Base-by-base conservation (phyloP, 2,888 invertebrate species). In the Epsilonema sp. region DNA sequence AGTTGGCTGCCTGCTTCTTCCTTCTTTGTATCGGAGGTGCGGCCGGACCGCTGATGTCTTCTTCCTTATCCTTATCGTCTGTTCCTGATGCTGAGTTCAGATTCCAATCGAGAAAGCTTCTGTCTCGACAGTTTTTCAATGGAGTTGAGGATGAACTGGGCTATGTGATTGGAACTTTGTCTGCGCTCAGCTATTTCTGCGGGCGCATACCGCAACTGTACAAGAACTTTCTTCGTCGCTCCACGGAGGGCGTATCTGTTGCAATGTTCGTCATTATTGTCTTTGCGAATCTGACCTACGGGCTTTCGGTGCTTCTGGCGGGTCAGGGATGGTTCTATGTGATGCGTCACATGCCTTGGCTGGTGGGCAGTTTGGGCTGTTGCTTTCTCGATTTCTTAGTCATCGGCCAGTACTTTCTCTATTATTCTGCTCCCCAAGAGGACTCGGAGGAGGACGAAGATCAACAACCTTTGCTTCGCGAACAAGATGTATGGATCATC, bases 331-430 rank as follows among this genome's bases (percentile, higher is more conserved):
- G n/a, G 8, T 52, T 49, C 22, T 63, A 57, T 49, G 44, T 62
- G 45, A 49, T 58, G 38, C 60, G 62, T 37, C 67, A 68, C 52
- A 55, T 66, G 22, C 69, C 69, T 1, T 69, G 69, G 69, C 53
- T 69, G 26, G 58, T 65, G 8, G 69, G 69, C 19, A 65, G 65
- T 54, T 57, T 67, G 3, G 69, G 69, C 24, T 65, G 67, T 50
- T 63, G 69, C 48, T 52, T 58, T 31, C 62, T 67, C 47, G 69
- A 69, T 55, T 51, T 57, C n/a, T 53, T 64, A 48, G 67, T 69
- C 61, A 58, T 63, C 49, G 52, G 48, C 3, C 63, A 63, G 45
- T 60, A 59, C 52, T 62, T 57, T 22, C 22, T 37, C n/a, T 47
- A 47, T 36, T 16, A 37, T n/a, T 16, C 19, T 2, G 16, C 16